Base-by-base conservation (phyloP, 1,140 invertebrate genomes). In the Dysdera silvatica region DNA sequence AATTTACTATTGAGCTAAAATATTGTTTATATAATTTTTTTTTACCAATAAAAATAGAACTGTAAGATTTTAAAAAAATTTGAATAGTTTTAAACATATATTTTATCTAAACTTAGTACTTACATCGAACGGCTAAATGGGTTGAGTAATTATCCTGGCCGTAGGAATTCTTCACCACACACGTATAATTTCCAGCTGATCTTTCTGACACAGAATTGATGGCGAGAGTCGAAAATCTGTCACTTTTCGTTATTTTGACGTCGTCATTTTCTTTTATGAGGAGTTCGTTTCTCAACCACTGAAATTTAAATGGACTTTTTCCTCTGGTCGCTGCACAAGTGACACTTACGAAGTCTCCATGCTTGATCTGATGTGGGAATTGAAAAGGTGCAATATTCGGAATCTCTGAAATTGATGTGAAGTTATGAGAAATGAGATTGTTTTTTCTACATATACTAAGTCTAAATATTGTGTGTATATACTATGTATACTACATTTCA, bases 161-260 rank as follows among this genome's bases (percentile, higher is more conserved):
- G 4, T 58, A 61, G 12, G 49, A 32, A 40, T 70, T 72, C 20
- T 61, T 58, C 0, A 69, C 71, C 26, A 58, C 33, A 59, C 71
- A 72, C 1, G 71, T 70, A 60, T 72, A 72, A 24, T 61, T 59
- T 5, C 68, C 71, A n/a, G 61, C 37, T 47, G 29, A 33, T 33
- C 7, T 24, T 18, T 35, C 32, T 32, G 23, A 18, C 1, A 35
- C 32, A n/a, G 51, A 18, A 3, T 53, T 35, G 5, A 53, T 35
- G 4, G 35, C 20, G 12, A 53, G 32, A 10, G 32, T 20, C 5
- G 51, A 53, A 16, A 18, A 35, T 16, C 20, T 2, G 18, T 32
- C n/a, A 3, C 20, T 53, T 2, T 18, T 10, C 1, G 32, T 32
- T 16, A 53, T 35, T 14, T 32, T n/a, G 10, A 20, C 24, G 24